Base-by-base conservation (phyloP, 2,888 invertebrate species). In the Aspidiotus rigidus region DNA sequence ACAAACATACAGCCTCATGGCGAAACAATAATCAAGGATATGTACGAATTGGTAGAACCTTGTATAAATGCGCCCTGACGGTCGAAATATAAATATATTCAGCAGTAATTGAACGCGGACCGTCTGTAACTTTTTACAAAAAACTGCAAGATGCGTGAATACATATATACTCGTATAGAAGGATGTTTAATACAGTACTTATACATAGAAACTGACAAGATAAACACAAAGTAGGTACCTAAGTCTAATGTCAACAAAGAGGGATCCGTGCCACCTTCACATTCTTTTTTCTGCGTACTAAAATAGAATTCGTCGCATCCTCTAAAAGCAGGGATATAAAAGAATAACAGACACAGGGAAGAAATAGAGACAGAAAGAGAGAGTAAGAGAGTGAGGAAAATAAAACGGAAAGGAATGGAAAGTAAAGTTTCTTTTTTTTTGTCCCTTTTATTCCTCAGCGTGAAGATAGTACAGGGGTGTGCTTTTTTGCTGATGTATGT, bases 211-310 rank as follows among this genome's bases (percentile, higher is more conserved):
- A 67, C 67, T 67, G 60, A 67, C 67, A 67, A 67, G 67, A 67
- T 67, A 67, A 67, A 67, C 67, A 59, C 67, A 67, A 49, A 67
- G 60, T 42, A 16, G n/a, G 28, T 28, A 28, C 28, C 28, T 67
- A 67, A 59, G 60, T 67, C 59, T 49, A 67, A 44, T 67, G 67
- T 67, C 67, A 67, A 67, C 67, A 67, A 67, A 59, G 64, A 67
- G 60, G 60, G 60, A 67, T 67, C 59, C 67, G 28, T 40, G 60
- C 67, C 67, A 67, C 59, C 49, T 59, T 59, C 39, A 44, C 56
- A 44, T 44, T 60, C 59, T 67, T 67, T 39, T 60, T 59, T 44
- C 59, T 60, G 49, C 67, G 11, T 60, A 44, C 67, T 49, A 28
- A 5, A 28, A 28, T 28, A 28, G 28, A 28, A 28, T 28, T 28